These are phyloP conservation scores for Caenorhabditis afra DNA, from an alignment of 2,888 invertebrate genomes.

Conservation along the genomic window DNA sequence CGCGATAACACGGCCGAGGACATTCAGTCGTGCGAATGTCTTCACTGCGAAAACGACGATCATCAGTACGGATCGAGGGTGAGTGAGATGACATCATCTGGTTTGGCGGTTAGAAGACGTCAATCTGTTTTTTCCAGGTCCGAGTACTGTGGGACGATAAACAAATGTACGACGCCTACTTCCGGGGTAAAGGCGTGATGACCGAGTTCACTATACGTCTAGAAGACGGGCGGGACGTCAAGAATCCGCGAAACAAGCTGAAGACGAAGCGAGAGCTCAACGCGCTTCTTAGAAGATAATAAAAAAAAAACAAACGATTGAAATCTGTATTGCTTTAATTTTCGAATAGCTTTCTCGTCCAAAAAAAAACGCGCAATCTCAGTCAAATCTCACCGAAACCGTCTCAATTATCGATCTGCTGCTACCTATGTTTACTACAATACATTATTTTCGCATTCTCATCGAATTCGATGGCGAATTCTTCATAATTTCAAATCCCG, in stretches of 20 bases:
- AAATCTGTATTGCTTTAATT: not conserved
- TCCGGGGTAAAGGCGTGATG: conserved; percentile 57
- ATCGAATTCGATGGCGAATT: too few species aligned
- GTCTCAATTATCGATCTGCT: too few species aligned
- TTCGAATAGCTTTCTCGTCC: not conserved
- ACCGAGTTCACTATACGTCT: conserved; percentile 27
- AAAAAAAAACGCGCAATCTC: not conserved
- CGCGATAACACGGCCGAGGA: conserved; percentile 83
- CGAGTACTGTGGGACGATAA: conserved; percentile 70
- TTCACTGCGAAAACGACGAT: conserved; percentile 45
- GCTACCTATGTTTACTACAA: too few species aligned
- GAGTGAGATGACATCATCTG: not conserved
- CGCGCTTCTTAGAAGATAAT: not conserved
- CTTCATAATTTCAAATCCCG: too few species aligned
- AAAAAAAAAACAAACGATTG: not conserved
- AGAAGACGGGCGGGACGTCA: conserved; percentile 27
- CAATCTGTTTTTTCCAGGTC: conserved; percentile 64
- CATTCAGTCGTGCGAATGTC: conserved; percentile 62
- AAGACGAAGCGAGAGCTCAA: conserved; percentile 35
- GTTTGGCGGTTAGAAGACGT: too few species aligned
- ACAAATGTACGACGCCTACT: conserved; percentile 68
- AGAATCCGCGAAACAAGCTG: conserved; percentile 26
- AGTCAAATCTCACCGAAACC: too few species aligned
- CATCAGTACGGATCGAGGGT: conserved; percentile 62
- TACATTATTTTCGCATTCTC: too few species aligned